Conservation (phyloP, 2,113 vertebrate genomes). For the Gobiocypris rarus region DNA sequence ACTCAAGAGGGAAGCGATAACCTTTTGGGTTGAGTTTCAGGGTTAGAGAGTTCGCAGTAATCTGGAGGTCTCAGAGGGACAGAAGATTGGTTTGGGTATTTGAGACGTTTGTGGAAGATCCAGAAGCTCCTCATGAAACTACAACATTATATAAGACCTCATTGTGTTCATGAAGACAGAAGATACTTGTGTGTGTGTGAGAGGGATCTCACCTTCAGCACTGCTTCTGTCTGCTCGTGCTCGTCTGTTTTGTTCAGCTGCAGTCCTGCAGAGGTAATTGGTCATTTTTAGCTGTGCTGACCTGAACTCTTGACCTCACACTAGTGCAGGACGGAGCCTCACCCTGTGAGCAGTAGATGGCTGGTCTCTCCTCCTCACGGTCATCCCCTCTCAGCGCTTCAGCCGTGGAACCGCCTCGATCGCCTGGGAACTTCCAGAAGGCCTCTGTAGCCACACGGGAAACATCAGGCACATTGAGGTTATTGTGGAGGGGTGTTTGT, state of each 20-base stretch:
- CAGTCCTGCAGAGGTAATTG: constrained; percentile 57
- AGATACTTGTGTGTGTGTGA: no score
- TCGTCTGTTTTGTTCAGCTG: constrained; percentile 61
- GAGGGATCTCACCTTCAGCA: constrained; percentile 61
- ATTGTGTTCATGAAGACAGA: no score
- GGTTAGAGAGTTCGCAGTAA: no score
- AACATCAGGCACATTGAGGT: background rate
- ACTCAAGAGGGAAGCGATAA: background rate
- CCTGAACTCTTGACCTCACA: background rate
- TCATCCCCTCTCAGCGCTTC: constrained; percentile 34
- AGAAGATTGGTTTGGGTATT: no score
- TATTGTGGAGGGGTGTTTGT: fast-evolving
- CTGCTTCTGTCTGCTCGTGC: constrained; percentile 72
- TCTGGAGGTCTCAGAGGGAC: no score
- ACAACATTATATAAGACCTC: no score
- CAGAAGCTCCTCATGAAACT: no score
- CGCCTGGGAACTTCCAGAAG: constrained; percentile 51
- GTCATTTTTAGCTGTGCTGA: background rate
- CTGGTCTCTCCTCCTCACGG: constrained; percentile 16
- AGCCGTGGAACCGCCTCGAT: background rate
- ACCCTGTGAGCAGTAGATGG: constrained; percentile 36
- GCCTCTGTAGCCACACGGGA: constrained; percentile 40
- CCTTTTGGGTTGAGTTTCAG: background rate
- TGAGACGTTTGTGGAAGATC: no score
- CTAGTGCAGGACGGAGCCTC: background rate